Percentiles rank a stretch among this genome's conserved stretches.
phyloP scores from a whole-genome alignment of 2,113 vertebrate species.

The Mormoops blainvillei region DNA sequence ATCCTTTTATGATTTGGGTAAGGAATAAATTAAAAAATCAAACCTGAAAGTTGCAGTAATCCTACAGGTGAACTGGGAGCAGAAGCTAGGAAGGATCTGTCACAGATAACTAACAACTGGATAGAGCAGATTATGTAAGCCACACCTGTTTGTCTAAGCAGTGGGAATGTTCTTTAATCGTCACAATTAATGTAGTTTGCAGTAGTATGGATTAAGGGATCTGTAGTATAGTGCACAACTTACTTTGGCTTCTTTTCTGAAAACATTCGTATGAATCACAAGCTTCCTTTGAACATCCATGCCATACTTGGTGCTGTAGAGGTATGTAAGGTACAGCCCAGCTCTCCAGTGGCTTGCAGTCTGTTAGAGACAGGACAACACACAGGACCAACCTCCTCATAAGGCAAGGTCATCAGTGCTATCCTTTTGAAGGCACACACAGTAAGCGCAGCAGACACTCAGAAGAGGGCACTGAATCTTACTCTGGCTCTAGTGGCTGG shows the following conservation, averaged over 20 bases:
- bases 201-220: constrained; percentile 19
- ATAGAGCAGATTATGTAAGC: constrained; percentile 45
- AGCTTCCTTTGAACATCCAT: not conserved
- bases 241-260: constrained; percentile 33
- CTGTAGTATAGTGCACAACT: constrained; percentile 3
- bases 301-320: not conserved
- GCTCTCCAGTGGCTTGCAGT: not conserved
- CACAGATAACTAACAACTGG: constrained; percentile 55
- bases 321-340: not conserved
- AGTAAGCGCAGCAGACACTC: not conserved
- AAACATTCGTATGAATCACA: not conserved
- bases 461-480: not conserved
- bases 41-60: constrained; percentile 5
- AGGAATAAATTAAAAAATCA: not conserved
- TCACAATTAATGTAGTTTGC: constrained; percentile 47
- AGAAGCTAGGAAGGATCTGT: constrained; percentile 35
- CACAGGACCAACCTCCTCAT: not conserved
- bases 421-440: not conserved
- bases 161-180: constrained; percentile 19
- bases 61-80: constrained; percentile 6
- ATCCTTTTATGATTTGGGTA: constrained; percentile 9
- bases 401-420: not conserved
- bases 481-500: not conserved
- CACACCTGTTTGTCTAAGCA: constrained; percentile 48
- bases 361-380: not conserved